These are phyloP conservation scores for Sphinx pinastri DNA, from an alignment of 2,888 invertebrate genomes.

Conservation along the genomic window DNA sequence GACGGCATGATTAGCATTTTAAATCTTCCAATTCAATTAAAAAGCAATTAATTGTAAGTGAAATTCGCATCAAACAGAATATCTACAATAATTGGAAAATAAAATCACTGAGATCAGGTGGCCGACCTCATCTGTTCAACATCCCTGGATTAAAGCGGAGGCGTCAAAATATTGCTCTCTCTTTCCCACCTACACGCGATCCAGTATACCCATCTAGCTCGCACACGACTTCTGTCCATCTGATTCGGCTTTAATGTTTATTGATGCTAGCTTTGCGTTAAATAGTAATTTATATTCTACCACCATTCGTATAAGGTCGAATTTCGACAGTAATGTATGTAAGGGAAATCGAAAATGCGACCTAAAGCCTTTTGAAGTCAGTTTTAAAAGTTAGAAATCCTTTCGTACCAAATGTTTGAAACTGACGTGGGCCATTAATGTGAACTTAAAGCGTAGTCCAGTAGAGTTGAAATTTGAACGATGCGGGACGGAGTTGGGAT, in stretches of 20 bases:
- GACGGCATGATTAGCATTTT: not conserved
- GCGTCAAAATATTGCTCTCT: conserved; percentile 49
- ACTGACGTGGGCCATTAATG: conserved; percentile 40
- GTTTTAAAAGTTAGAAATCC: conserved; percentile 71
- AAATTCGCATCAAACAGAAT: conserved; percentile 27
- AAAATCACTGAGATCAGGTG: conserved; percentile 79
- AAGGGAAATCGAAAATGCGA: conserved; percentile 61
- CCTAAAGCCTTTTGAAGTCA: conserved; percentile 70
- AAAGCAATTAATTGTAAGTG: conserved; percentile 40
- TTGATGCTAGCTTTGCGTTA: conserved; percentile 63
- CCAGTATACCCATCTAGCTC: conserved; percentile 53
- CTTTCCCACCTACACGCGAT: conserved; percentile 40
- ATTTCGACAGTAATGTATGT: conserved; percentile 35
- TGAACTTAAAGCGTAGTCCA: conserved; percentile 42
- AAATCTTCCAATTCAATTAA: not conserved
- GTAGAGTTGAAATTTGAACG: conserved; percentile 61
- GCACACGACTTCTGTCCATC: conserved; percentile 72
- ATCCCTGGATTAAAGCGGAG: conserved; percentile 59
- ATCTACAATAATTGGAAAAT: conserved; percentile 67
- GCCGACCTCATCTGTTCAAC: conserved; percentile 63
- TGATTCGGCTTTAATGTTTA: conserved; percentile 77
- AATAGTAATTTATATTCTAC: conserved; percentile 53
- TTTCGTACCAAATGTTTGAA: conserved; percentile 40
- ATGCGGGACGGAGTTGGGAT: conserved; percentile 59
- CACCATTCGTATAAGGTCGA: conserved; percentile 37